phyloP scores from a whole-genome alignment of 2,113 vertebrate species.

The Mesoclemmys tuberculata region DNA sequence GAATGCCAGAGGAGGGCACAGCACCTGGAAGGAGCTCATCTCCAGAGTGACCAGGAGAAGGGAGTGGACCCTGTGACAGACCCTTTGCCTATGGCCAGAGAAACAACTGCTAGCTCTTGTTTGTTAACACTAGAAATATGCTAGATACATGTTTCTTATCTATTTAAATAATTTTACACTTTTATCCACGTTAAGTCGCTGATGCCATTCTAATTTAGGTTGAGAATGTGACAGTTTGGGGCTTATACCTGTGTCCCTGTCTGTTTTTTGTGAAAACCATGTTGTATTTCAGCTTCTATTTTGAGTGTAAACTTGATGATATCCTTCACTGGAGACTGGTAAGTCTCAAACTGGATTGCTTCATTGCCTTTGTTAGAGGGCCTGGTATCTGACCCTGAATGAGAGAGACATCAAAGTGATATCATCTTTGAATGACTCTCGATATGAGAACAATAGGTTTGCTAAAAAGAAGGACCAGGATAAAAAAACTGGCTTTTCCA shows the following conservation, averaged over 20 bases:
- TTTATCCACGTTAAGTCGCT: neutral
- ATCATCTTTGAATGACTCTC: neutral
- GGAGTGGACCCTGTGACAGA: too few relatives aligned
- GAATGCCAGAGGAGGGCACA: too few relatives aligned
- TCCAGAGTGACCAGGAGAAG: too few relatives aligned
- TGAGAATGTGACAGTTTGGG: neutral
- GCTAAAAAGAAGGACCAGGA: rapidly evolving
- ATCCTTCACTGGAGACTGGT: too few relatives aligned
- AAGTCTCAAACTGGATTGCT: too few relatives aligned
- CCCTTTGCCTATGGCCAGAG: neutral
- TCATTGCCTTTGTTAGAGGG: too few relatives aligned
- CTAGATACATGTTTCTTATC: neutral
- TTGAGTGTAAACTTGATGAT: too few relatives aligned
- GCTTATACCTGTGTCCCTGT: neutral
- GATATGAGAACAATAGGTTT: neutral
- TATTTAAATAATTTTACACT: neutral
- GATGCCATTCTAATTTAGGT: neutral
- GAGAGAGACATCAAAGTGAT: neutral
- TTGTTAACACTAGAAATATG: neutral
- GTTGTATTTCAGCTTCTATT: too few relatives aligned
- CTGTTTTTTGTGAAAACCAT: neutral
- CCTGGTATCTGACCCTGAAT: neutral
- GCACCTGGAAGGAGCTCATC: too few relatives aligned
- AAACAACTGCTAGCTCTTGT: neutral
- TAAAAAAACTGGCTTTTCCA: neutral